Base-by-base conservation (phyloP, 2,113 vertebrate genomes). In the Toxotes jaculatrix region DNA sequence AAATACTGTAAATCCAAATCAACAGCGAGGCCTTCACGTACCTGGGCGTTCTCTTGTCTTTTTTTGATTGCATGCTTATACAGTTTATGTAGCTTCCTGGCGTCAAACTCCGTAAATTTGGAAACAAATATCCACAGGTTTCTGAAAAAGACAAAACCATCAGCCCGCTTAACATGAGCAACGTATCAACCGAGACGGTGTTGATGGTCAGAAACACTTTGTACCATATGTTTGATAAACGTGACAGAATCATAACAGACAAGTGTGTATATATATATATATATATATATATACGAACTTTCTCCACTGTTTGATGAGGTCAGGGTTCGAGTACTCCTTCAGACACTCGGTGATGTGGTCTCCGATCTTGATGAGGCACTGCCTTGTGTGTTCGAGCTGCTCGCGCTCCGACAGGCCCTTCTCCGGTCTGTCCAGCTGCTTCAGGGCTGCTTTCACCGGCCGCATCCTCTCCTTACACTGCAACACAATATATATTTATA, bases 1-100 rank as follows among this genome's bases (percentile, higher is more conserved):
- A 13, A 12, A 0, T 0, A 38, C n/a, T 51, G 27, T 10, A 21
- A 12, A 17, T 51, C 13, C 31, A 17, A 16, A 38, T n/a, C 2
- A 36, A 5, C 17, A 5, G n/a, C 34, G 12, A 7, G 7, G 6
- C 7, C 19, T 1, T 34, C 72, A 49, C 57, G 72, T 95, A 99
- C 98, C 97, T 97, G 97, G 87, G 95, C 91, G 1, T 91, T 98
- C 86, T 99, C 98, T 49, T 98, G 98, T 10, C 98, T 95, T 90
- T 99, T 99, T 95, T 99, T 99, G 93, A 99, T 98, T 73, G 98
- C 98, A 81, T 99, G 98, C 74, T 99, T 99, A 90, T 99, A 99
- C 11, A 99, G 91, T 66, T 99, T 99, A 90, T 99, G 98, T 75
- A 99, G 89, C 70, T 99, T 99, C 88, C 98, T 97, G 81, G 98